Evolutionary conservation across 2,113 vertebrate genomes (phyloP).

Genomic region (Oncorhynchus masou): DNA sequence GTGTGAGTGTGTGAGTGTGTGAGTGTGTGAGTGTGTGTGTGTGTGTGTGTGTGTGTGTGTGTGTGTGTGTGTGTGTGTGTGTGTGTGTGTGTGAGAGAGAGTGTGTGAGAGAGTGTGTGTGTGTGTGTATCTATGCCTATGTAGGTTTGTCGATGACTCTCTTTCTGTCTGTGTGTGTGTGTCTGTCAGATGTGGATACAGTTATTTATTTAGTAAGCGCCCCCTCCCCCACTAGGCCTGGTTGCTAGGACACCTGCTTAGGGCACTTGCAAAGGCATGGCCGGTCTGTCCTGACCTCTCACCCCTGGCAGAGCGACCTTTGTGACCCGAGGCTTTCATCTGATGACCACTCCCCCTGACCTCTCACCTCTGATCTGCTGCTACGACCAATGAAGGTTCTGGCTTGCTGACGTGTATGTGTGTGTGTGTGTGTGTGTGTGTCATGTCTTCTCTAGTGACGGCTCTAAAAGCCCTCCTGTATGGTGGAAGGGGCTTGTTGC

Average conservation of each 20-base stretch:
- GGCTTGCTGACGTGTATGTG: neutral
- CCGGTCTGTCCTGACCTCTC: conserved; percentile 45
- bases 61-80: too few relatives aligned
- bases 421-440: neutral
- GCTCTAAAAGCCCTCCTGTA: too few relatives aligned
- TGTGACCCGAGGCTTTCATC: conserved; percentile 49
- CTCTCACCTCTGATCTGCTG: conserved; percentile 21
- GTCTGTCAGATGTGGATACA: neutral
- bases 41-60: too few relatives aligned
- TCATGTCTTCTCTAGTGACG: too few relatives aligned
- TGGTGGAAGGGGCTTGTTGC: too few relatives aligned
- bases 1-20: too few relatives aligned
- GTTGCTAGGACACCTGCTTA: conserved; percentile 65
- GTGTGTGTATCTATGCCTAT: neutral
- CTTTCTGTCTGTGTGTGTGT: too few relatives aligned
- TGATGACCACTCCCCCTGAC: conserved; percentile 29
- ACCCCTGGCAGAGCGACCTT: conserved; percentile 40
- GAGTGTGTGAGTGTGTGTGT: too few relatives aligned
- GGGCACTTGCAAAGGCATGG: conserved; percentile 49
- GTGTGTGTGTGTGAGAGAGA: too few relatives aligned
- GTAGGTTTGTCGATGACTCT: too few relatives aligned
- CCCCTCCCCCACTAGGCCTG: conserved; percentile 14
- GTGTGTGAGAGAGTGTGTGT: too few relatives aligned
- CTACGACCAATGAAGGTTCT: neutral
- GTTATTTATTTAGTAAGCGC: conserved; percentile 32